phyloP scores from a whole-genome alignment of 2,888 invertebrate genomes.

The Taenaris catops region DNA sequence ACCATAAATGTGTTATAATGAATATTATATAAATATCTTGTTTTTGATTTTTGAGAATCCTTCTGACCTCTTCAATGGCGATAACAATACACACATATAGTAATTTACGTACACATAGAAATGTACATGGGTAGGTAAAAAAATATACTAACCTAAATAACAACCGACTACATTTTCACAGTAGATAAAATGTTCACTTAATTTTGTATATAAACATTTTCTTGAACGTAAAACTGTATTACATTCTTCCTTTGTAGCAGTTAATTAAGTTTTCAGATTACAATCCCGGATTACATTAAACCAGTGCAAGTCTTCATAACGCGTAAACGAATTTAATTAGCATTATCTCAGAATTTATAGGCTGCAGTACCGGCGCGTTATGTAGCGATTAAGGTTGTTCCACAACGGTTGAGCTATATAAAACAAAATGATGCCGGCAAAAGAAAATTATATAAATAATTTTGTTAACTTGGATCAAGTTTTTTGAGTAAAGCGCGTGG shows the following conservation, averaged over 20 bases:
- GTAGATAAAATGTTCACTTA: neutral
- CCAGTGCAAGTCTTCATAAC: constrained; percentile 36
- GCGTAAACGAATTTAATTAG: constrained; percentile 39
- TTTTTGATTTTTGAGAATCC: too few relatives aligned
- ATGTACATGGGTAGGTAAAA: neutral
- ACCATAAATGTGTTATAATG: too few relatives aligned
- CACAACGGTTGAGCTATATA: neutral
- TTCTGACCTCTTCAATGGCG: neutral
- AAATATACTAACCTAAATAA: neutral
- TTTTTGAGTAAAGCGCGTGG: too few relatives aligned
- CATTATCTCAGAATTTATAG: constrained; percentile 35
- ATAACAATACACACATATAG: neutral
- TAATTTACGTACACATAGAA: neutral
- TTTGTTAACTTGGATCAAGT: too few relatives aligned
- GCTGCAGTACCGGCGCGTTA: constrained; percentile 19
- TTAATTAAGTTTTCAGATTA: constrained; percentile 37
- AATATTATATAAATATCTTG: too few relatives aligned
- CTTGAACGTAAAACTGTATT: constrained; percentile 13
- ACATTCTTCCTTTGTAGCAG: constrained; percentile 24
- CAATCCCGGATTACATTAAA: constrained; percentile 42
- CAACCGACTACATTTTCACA: neutral
- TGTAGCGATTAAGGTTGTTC: constrained; percentile 13
- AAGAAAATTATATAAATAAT: neutral
- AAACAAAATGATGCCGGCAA: neutral
- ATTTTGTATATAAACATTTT: constrained; percentile 20